Base-by-base conservation (phyloP, 2,113 vertebrate species). In the Sakesphorus luctuosus region DNA sequence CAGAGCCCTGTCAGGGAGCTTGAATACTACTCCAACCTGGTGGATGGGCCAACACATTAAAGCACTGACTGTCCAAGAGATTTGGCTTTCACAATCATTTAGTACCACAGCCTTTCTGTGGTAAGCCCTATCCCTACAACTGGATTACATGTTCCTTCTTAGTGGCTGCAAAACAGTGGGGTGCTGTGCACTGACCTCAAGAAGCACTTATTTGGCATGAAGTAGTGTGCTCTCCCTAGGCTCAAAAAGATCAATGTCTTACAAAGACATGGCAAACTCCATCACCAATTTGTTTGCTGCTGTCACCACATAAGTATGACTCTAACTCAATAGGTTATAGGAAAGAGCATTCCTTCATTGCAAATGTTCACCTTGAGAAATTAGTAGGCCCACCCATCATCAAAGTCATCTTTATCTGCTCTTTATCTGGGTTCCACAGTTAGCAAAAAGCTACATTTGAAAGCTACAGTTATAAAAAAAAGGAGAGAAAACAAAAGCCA, bases 361-460 rank as follows among this genome's bases (percentile, higher is more conserved):
- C 25, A 38, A 83, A 66, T 1, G 10, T 5, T 14, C 50, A 38
- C 71, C 67, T 49, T 23, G 9, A n/a, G 38, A 62, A 83, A 62
- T 2, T 0, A 71, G 33, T 4, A 75, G 62, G 13, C 13, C 13
- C 52, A 35, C 29, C 9, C 3, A 0, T 40, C 21, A 36, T n/a
- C 56, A 74, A 31, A 56, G 53, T 28, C 38, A 50, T 38, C 61
- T 88, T 77, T 69, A 74, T 25, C 56, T 59, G n/a, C 7, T 49
- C 25, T 62, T 62, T 55, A 33, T 50, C 55, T 7, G 4, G 11
- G 31, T 43, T 50, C n/a, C 33, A 78, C 3, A 2, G 25, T 16
- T 40, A 87, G 17, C 7, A 50, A 65, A 81, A 69, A 11, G 1
- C 5, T 33, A 29, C 21, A 79, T 24, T 66, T 35, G 53, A 84